Evolutionary conservation across 2,113 vertebrate species (phyloP), one percentile per base, ranked within the genome.

Genomic region (Eubucco bourcierii): DNA sequence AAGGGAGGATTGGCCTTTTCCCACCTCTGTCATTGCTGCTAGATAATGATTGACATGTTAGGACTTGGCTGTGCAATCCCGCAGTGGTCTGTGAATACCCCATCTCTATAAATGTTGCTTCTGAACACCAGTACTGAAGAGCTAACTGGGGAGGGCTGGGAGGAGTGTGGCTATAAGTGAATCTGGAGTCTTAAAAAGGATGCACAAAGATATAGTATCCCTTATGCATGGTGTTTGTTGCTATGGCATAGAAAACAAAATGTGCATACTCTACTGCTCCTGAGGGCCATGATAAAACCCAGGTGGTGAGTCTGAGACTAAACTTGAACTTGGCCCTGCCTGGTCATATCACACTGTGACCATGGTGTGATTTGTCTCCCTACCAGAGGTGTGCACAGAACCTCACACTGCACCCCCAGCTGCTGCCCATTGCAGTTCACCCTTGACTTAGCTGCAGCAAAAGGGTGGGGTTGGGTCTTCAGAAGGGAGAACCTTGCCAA

Each of bases 171-270:
- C 91, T 92, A 82, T 64, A 91, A 93, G 92, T 88, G 92, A 90
- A 95, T 95, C 74, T 94, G 95, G 96, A 97, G 95, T 96, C 94
- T 91, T 93, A 93, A 91, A 94, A 94, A 93, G 95, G 96, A 96
- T 97, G 97, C 97, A 98, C 97, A 98, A 98, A 97, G 93, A 98
- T 98, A 98, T 98, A 98, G 97, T 98, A 98, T 98, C 98, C 98
- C 98, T 98, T 98, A 98, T 98, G 97, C 95, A 97, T 97, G 97
- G 96, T 97, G 95, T 96, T 97, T 97, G 96, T 94, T 97, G 97
- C 97, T 97, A 97, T 93, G 97, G 91, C 89, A 92, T 86, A 97
- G 96, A 95, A 96, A 94, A 86, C 88, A 71, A 90, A 95, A 91
- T 0, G 85, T 94, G 90, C 94, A 94, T 95, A 85, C 73, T 87